Evolutionary conservation across 1,140 invertebrate genomes (phyloP).

Genomic region (Stegodyphus mimosarum): DNA sequence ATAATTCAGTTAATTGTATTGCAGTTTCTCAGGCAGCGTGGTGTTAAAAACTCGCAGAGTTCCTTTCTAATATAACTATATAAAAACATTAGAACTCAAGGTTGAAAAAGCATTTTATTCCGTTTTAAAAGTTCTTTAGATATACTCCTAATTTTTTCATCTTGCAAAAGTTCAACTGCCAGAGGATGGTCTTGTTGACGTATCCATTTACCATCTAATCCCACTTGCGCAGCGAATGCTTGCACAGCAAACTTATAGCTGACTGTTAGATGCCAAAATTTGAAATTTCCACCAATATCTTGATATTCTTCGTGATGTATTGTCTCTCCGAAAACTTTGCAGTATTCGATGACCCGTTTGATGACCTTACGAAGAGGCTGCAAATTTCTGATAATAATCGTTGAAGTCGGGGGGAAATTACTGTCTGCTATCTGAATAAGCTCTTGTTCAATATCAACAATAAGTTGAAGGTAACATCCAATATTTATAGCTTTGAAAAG

Average conservation of each 20-base stretch:
- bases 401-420: background rate
- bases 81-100: background rate
- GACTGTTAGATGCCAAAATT: background rate
- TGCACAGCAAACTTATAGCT: background rate
- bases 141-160: background rate
- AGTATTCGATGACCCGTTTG: background rate
- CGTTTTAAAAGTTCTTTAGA: background rate
- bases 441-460: too few relatives aligned
- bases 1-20: too few relatives aligned
- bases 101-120: conserved; percentile 13
- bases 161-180: background rate
- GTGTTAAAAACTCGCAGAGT: too few relatives aligned
- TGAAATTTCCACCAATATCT: background rate
- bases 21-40: too few relatives aligned
- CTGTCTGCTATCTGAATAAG: too few relatives aligned
- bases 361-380: background rate
- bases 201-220: conserved; percentile 10
- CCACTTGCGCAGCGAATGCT: background rate
- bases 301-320: background rate
- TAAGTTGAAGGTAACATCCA: too few relatives aligned
- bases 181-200: background rate
- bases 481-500: too few relatives aligned
- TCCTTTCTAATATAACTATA: too few relatives aligned
- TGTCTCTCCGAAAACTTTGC: background rate
- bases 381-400: background rate